These are phyloP conservation scores for Ceratothoa steindachneri DNA, from an alignment of 2,888 invertebrate genomes.

Conservation along the genomic window DNA sequence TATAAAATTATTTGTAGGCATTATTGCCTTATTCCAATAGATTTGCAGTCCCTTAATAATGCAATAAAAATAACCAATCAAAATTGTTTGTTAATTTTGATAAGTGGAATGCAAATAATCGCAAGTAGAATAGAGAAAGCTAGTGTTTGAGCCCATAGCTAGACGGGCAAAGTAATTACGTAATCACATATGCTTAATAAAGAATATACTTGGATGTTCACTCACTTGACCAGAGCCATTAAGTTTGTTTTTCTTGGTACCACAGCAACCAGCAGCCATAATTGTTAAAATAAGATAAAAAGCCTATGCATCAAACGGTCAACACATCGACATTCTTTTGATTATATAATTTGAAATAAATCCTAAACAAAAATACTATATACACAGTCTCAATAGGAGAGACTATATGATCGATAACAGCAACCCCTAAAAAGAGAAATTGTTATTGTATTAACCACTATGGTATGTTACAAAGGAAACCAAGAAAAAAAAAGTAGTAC, in stretches of 20 bases:
- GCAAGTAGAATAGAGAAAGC: too few species aligned
- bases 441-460: conserved; percentile 2
- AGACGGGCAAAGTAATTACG: too few species aligned
- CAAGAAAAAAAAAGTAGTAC: not conserved
- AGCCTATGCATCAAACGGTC: conserved; percentile 10
- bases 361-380: not conserved
- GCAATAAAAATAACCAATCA: too few species aligned
- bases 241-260: conserved; percentile 85
- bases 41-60: too few species aligned
- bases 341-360: not conserved
- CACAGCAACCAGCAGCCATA: conserved; percentile 88
- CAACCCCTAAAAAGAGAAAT: not conserved
- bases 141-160: too few species aligned
- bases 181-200: not conserved
- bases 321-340: conserved; percentile 5
- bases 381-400: too few species aligned
- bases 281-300: not conserved
- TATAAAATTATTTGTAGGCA: too few species aligned
- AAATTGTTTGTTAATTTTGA: too few species aligned
- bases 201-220: not conserved
- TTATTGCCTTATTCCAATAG: too few species aligned
- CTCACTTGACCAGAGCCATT: conserved; percentile 54
- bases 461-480: not conserved
- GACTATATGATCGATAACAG: conserved; percentile 7
- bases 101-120: too few species aligned